Conservation (phyloP, 2,797 vertebrate genomes). For the Coilia nasus region DNA sequence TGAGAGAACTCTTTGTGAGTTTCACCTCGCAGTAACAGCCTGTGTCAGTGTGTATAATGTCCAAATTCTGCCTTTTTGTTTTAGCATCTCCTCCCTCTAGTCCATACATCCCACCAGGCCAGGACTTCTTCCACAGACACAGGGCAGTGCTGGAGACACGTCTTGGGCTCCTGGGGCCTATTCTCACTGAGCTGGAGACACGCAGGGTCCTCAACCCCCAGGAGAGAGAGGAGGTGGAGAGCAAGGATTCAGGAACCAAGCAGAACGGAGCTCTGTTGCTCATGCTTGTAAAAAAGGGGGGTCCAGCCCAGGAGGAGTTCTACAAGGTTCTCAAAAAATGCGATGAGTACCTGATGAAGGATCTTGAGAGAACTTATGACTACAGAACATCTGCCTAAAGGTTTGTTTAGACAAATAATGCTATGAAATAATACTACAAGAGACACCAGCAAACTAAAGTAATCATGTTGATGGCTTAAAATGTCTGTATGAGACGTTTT, state of each 20-base stretch:
- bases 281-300: neutral
- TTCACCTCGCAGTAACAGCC: neutral
- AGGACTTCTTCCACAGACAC: neutral
- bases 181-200: neutral
- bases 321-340: neutral
- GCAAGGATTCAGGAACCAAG: neutral
- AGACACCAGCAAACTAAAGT: too few relatives aligned
- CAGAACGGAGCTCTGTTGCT: neutral
- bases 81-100: neutral
- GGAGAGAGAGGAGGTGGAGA: constrained; percentile 5
- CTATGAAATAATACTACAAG: too few relatives aligned
- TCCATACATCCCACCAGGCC: neutral
- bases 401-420: too few relatives aligned
- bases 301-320: neutral
- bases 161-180: neutral
- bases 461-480: too few relatives aligned
- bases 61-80: neutral
- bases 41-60: too few relatives aligned
- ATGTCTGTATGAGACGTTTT: too few relatives aligned
- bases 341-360: neutral
- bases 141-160: neutral
- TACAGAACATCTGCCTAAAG: neutral
- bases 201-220: neutral
- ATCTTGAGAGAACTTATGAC: neutral
- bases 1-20: neutral